Base-by-base conservation (phyloP, 2,888 invertebrate species). In the Sussaba pulchella region DNA sequence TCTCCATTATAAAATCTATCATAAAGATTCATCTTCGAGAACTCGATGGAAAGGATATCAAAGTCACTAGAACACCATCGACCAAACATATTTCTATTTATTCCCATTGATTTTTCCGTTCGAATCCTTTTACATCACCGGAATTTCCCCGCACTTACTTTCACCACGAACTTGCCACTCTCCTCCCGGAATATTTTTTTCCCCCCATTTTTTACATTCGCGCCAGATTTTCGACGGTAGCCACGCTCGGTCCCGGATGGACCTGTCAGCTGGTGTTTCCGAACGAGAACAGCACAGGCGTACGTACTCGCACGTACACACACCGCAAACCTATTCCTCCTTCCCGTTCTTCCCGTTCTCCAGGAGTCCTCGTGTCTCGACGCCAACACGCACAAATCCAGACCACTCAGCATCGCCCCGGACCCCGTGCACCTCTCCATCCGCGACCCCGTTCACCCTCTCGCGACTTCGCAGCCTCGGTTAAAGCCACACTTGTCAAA, bases 401-500 rank as follows among this genome's bases (percentile, higher is more conserved):
- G 24, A 52, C 31, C 66, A 43, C 45, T 17, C n/a, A 12, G 3
- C 21, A 39, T 1, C 26, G 45, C 39, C n/a, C 17, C 19, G 36
- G 36, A n/a, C n/a, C n/a, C n/a, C n/a, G n/a, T n/a, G n/a, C n/a
- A n/a, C n/a, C n/a, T n/a, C n/a, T n/a, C n/a, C n/a, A n/a, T n/a
- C n/a, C n/a, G n/a, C n/a, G n/a, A n/a, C n/a, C n/a, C n/a, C n/a
- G n/a, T n/a, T n/a, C n/a, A n/a, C n/a, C n/a, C n/a, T n/a, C n/a
- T 21, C n/a, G 66, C 36, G 59, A 39, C 57, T 67, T 74, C 74
- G 8, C 57, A 41, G 61, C 17, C 74, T 50, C 57, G 47, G 61
- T n/a, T 43, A 52, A 57, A 70, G 64, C 73, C 83, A 83, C 85
- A 87, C 88, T 88, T 89, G 89, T 89, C 89, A 87, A 89, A 89